These are phyloP conservation scores for Cerastis leucographa DNA, from an alignment of 2,888 invertebrate genomes.

Conservation along the genomic window DNA sequence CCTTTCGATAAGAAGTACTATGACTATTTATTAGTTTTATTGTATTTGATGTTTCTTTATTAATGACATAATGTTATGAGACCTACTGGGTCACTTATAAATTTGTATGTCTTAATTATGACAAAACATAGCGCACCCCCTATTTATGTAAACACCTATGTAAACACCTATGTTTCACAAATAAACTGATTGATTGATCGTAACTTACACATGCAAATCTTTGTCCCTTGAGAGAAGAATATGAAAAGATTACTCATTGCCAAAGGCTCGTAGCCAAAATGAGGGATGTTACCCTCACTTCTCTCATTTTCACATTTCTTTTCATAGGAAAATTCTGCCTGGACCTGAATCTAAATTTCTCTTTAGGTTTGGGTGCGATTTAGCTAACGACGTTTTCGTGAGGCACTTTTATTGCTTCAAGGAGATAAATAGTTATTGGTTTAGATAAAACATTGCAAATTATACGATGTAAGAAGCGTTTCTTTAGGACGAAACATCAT, in stretches of 20 bases:
- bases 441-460: conserved; percentile 39
- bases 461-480: conserved; percentile 6
- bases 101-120: no score
- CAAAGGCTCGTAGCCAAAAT: conserved; percentile 38
- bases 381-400: conserved; percentile 36
- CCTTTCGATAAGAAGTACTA: no score
- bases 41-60: no score
- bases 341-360: conserved; percentile 46
- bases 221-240: conserved; percentile 21
- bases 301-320: conserved; percentile 45
- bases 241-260: conserved; percentile 39
- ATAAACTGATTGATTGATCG: no score
- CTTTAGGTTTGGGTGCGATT: conserved; percentile 27
- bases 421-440: conserved; percentile 51
- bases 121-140: no score
- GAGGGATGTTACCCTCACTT: conserved; percentile 12
- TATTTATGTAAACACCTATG: no score
- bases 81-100: no score
- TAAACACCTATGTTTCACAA: no score
- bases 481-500: not conserved
- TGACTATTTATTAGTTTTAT: no score
- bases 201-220: conserved; percentile 26
- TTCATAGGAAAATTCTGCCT: conserved; percentile 38
- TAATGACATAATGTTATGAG: no score
- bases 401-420: conserved; percentile 45